Evolutionary conservation across 1,140 invertebrate species (phyloP), one percentile per base, ranked within the genome.

Genomic region (Lordiphosa stackelbergi): DNA sequence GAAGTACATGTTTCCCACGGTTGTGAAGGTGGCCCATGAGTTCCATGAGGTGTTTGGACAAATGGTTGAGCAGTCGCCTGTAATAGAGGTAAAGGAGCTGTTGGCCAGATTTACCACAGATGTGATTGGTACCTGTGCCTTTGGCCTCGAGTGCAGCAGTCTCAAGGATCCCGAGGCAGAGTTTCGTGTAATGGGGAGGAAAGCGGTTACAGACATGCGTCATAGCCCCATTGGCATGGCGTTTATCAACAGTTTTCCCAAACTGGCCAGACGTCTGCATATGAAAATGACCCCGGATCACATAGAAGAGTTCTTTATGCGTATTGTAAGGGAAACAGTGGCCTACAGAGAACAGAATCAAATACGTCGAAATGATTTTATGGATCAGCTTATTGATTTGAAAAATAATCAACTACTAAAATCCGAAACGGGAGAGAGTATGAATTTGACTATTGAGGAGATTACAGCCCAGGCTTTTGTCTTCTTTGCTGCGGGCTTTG

Each of bases 81-180:
- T 49, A 4, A 16, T 85, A 3, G 87, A 88, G 10, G 69, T 88
- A 0, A 66, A 37, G 4, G 84, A 87, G 6, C 34, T 88, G 2
- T 28, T 86, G 54, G 86, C 75, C 8, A 53, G 85, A 16, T 88
- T 75, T 36, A 87, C 86, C 5, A 85, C 79, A 0, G 87, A 88
- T 53, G 74, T 87, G 11, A 92, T 93, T n/a, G 91, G 90, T 0
- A 90, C 89, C 19, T 90, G 91, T 8, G 92, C 90, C 5, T 92
- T 93, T 78, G 92, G 92, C 1, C 88, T 93, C 4, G 89, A 92
- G 36, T 90, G 90, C 63, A 90, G 91, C 56, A 89, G 91, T 49
- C 62, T 87, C 0, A 86, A 73, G 24, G 87, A 91, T 69, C 85
- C 89, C 0, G 86, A 91, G 2, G 88, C 90, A 0, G 89, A 90